phyloP scores from a whole-genome alignment of 2,888 invertebrate species.

The Apocheima hispidaria region DNA sequence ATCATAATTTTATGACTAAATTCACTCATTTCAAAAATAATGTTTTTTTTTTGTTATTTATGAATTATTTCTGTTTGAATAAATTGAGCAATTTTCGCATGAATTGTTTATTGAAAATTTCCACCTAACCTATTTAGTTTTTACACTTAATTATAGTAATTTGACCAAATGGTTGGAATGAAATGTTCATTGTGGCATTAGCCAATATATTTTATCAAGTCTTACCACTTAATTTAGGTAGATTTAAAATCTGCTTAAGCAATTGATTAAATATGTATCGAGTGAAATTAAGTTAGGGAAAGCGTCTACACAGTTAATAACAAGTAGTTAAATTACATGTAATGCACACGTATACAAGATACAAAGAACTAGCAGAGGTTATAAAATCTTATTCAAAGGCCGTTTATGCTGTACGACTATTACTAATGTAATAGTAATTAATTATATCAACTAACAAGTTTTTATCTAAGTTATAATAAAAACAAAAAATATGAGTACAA shows the following conservation, averaged over 20 bases:
- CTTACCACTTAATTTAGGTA: conserved; percentile 60
- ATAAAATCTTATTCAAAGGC: too few relatives aligned
- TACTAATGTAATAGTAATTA: too few relatives aligned
- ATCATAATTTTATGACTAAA: conserved; percentile 33
- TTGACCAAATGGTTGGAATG: conserved; percentile 20
- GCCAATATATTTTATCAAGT: conserved; percentile 60
- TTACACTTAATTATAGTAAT: conserved; percentile 25
- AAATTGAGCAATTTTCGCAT: conserved; percentile 34
- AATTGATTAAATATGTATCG: conserved; percentile 52
- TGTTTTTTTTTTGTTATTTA: conserved; percentile 36
- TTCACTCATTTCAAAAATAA: conserved; percentile 12
- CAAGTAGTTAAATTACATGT: not conserved
- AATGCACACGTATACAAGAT: too few relatives aligned
- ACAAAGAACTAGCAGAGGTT: too few relatives aligned
- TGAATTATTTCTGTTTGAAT: conserved; percentile 32
- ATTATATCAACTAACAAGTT: too few relatives aligned
- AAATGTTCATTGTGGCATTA: conserved; percentile 49
- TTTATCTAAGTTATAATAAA: too few relatives aligned
- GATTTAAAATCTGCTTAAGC: conserved; percentile 58
- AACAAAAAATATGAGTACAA: too few relatives aligned
- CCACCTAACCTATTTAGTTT: conserved; percentile 4
- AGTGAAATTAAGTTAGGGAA: conserved; percentile 39
- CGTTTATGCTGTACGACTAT: too few relatives aligned
- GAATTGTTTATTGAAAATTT: conserved; percentile 17
- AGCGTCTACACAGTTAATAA: not conserved